phyloP scores from a whole-genome alignment of 2,113 vertebrate genomes.

The Muntiacus reevesi region DNA sequence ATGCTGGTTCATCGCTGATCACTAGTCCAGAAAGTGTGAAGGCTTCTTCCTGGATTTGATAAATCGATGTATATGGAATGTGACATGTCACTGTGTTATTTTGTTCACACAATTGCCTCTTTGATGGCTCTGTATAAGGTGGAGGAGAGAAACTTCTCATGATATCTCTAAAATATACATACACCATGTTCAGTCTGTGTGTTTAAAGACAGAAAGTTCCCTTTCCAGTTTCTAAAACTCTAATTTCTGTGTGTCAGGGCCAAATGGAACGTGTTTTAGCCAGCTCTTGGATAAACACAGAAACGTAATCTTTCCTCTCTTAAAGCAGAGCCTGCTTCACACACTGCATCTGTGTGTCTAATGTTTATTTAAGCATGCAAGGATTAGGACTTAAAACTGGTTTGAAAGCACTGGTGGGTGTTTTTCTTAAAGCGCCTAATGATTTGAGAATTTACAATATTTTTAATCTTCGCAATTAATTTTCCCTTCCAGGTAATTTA shows the following conservation, averaged over 20 bases:
- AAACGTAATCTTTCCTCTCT: slow-evolving; percentile 30
- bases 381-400: slow-evolving; percentile 4
- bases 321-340: slow-evolving; percentile 15
- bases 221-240: slow-evolving; percentile 30
- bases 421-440: slow-evolving; percentile 19
- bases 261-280: slow-evolving; percentile 61
- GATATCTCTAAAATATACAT: slow-evolving; percentile 9
- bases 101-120: slow-evolving; percentile 43
- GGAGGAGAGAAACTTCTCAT: slow-evolving; percentile 10
- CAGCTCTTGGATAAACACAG: slow-evolving; percentile 51
- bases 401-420: not conserved
- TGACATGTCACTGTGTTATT: slow-evolving; percentile 15
- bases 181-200: not conserved
- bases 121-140: slow-evolving; percentile 44
- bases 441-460: slow-evolving; percentile 14
- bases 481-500: slow-evolving; percentile 53
- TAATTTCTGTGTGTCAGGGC: slow-evolving; percentile 45
- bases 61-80: slow-evolving; percentile 22
- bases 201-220: slow-evolving; percentile 29
- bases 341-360: not conserved
- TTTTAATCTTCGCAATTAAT: slow-evolving; percentile 49
- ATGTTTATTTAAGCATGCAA: slow-evolving; percentile 32
- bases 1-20: not conserved
- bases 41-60: slow-evolving; percentile 33
- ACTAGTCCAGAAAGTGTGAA: not conserved